These are phyloP conservation scores for Cephus spinipes DNA, from an alignment of 2,888 invertebrate genomes.

Conservation along the genomic window DNA sequence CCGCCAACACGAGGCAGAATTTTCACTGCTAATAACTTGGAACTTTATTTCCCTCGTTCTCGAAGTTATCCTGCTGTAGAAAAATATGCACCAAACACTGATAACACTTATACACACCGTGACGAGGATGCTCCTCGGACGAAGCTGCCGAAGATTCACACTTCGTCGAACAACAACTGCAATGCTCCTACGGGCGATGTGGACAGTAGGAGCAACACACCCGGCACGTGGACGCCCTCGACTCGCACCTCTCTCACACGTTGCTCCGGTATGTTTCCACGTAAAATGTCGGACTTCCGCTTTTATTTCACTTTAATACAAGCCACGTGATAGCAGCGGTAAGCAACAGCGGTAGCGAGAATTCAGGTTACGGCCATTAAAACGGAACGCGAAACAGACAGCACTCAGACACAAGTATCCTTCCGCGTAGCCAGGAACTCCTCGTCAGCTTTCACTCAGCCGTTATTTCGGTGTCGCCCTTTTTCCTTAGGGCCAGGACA, in stretches of 20 bases:
- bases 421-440: not conserved
- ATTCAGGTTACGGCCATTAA: constrained; percentile 9
- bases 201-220: not conserved
- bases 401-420: not conserved
- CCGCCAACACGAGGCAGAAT: not conserved
- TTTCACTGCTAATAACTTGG: not conserved
- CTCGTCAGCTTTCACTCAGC: not conserved
- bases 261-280: not conserved
- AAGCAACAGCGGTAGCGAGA: constrained; percentile 1
- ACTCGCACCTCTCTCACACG: not conserved
- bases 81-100: not conserved
- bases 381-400: constrained; percentile 5
- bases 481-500: not conserved
- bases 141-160: not conserved
- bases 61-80: not conserved
- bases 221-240: not conserved
- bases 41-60: not conserved
- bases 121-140: not conserved
- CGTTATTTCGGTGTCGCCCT: not conserved
- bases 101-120: not conserved
- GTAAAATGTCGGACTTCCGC: constrained; percentile 40
- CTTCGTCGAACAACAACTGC: not conserved
- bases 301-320: constrained; percentile 23
- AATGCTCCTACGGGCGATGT: not conserved
- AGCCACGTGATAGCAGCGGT: not conserved